phyloP scores from a whole-genome alignment of 2,797 vertebrate genomes.

The Acanthornis magna region DNA sequence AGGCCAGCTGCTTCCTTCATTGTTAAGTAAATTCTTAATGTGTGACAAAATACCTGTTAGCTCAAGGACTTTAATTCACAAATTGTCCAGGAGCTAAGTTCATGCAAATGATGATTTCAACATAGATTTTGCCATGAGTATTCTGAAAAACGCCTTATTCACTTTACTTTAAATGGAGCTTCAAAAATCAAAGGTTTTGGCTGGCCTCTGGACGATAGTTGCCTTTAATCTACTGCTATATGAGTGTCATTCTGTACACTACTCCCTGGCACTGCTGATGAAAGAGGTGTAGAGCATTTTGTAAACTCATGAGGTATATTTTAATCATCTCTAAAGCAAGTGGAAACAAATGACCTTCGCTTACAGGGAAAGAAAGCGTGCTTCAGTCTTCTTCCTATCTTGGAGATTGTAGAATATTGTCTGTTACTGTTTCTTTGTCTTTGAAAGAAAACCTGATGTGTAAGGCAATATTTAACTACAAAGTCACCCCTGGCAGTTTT shows the following conservation, averaged over 20 bases:
- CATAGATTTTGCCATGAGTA: not conserved
- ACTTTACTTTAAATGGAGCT: not conserved
- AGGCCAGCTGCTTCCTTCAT: not conserved
- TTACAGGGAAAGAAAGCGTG: not conserved
- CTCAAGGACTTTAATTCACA: not conserved
- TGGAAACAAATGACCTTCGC: not conserved
- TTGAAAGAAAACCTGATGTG: not conserved
- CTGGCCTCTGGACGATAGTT: not conserved
- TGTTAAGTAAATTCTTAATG: not conserved
- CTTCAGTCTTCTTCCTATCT: not conserved
- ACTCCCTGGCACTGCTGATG: not conserved
- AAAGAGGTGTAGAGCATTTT: not conserved
- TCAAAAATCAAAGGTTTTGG: not conserved
- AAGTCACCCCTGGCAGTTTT: not conserved
- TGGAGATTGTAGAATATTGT: not conserved
- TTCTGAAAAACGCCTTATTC: not conserved
- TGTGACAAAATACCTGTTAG: not conserved
- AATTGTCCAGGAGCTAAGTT: not conserved
- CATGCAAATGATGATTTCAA: not conserved
- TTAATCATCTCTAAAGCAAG: not conserved
- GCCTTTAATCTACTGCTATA: not conserved
- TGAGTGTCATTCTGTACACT: not conserved
- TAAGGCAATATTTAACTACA: not conserved
- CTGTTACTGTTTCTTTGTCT: not conserved
- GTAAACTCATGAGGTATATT: not conserved